Base-by-base conservation (phyloP, 1,140 invertebrate genomes). In the Orius insidiosus region DNA sequence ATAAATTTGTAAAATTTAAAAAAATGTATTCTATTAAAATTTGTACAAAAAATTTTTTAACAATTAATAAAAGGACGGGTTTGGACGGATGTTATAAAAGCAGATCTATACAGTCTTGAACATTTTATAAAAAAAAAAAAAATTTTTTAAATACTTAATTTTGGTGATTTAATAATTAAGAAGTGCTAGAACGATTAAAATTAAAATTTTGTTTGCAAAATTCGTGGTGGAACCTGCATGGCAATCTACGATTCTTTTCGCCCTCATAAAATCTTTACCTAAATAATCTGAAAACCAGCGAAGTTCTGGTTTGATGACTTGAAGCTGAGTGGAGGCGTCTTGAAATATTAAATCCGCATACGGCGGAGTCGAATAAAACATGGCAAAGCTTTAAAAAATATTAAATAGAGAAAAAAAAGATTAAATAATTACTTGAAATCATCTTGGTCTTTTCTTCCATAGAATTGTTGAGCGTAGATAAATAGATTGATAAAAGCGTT, bases 331-430 rank as follows among this genome's bases (percentile, higher is more conserved):
- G 0, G 88, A 82, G 0, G 86, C 82, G 60, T 93, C 87, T 66
- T 89, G 86, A 64, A 94, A 94, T 50, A 94, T 93, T 0, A 93
- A 63, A 64, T 94, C 87, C 38, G 77, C 75, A 58, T 77, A 85
- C 0, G 82, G 83, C 2, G 78, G 68, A 10, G 66, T 61, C 0
- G 87, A 92, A 45, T 74, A 77, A 60, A 89, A 93, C 85, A 94
- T 87, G 51, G 82, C 85, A 59, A 87, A 88, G 56, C 82, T 81
- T 62, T 24, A 24, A 24, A 24, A 24, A 24, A 24, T 4, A 24
- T 4, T 24, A 4, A 24, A 24, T 24, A 45, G 37, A 33, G 10
- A 36, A 45, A 15, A 18, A 45, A 15, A 45, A 36, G 33, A 13
- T 14, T 32, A 7, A 33, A 14, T 9, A 42, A 31, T 58, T 60